phyloP scores from a whole-genome alignment of 2,797 vertebrate genomes.

The Malacoraja senta region DNA sequence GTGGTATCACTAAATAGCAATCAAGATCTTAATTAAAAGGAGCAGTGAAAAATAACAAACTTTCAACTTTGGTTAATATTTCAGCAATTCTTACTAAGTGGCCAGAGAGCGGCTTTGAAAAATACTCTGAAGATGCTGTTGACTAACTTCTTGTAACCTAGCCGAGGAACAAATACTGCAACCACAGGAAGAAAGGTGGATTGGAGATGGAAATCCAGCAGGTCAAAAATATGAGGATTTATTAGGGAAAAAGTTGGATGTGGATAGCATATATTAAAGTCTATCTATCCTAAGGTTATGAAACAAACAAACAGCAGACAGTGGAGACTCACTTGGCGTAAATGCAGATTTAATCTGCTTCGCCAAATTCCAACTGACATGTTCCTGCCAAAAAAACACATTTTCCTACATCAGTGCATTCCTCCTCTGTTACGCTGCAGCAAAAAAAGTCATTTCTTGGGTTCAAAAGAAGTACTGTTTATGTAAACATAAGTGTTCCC shows the following conservation, averaged over 20 bases:
- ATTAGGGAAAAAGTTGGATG: not conserved
- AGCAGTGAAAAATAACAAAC: not conserved
- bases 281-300: not conserved
- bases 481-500: constrained; percentile 24
- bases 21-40: not conserved
- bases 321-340: not conserved
- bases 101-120: not conserved
- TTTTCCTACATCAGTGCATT: constrained; percentile 35
- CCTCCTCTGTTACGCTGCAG: not conserved
- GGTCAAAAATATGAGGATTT: not conserved
- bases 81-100: not conserved
- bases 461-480: constrained; percentile 37
- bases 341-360: constrained; percentile 27
- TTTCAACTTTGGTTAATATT: not conserved
- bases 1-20: not conserved
- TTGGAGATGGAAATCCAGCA: not conserved
- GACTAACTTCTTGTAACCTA: not conserved
- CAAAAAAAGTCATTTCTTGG: constrained; percentile 24
- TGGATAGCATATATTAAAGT: not conserved
- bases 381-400: constrained; percentile 21
- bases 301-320: constrained; percentile 31
- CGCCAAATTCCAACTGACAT: constrained; percentile 31
- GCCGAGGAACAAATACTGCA: not conserved
- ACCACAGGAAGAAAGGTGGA: not conserved
- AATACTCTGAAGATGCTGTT: not conserved